phyloP scores from a whole-genome alignment of 2,113 vertebrate genomes.

The Lasiurus borealis region DNA sequence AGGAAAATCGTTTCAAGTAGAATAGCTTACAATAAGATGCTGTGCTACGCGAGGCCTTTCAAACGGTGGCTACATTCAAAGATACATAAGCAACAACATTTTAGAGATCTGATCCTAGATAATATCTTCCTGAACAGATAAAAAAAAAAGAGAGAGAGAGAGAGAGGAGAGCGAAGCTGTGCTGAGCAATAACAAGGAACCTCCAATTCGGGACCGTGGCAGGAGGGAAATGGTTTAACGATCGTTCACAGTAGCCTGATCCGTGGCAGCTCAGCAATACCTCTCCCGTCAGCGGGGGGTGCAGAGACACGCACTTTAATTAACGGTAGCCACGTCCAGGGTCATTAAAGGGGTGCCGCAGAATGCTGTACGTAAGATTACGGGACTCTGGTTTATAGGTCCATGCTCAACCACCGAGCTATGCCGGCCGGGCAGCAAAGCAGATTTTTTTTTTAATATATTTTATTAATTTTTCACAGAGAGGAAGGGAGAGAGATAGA shows the following conservation, averaged over 20 bases:
- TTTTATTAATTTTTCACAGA: too few species aligned
- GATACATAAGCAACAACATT: not conserved
- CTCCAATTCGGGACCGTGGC: not conserved
- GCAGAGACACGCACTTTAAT: constrained; percentile 39
- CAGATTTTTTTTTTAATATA: too few species aligned
- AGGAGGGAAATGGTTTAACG: not conserved
- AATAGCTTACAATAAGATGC: constrained; percentile 31
- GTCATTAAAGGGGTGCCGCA: constrained; percentile 34
- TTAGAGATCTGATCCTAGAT: constrained; percentile 16
- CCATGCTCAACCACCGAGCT: too few species aligned
- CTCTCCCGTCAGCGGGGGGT: not conserved
- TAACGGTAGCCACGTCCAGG: constrained; percentile 42
- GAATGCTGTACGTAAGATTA: not conserved
- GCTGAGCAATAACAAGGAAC: not conserved
- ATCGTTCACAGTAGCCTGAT: not conserved
- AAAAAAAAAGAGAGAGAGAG: too few species aligned
- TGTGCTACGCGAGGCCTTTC: not conserved
- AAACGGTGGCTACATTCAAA: constrained; percentile 35
- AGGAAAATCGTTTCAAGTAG: constrained; percentile 41
- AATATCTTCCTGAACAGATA: not conserved
- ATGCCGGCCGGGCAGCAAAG: too few species aligned
- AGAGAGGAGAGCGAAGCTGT: not conserved
- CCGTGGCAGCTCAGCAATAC: rapidly evolving
- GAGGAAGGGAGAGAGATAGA: too few species aligned
- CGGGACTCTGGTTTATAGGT: not conserved